Base-by-base conservation (phyloP, 2,113 vertebrate species). In the Meleagris gallopavo region DNA sequence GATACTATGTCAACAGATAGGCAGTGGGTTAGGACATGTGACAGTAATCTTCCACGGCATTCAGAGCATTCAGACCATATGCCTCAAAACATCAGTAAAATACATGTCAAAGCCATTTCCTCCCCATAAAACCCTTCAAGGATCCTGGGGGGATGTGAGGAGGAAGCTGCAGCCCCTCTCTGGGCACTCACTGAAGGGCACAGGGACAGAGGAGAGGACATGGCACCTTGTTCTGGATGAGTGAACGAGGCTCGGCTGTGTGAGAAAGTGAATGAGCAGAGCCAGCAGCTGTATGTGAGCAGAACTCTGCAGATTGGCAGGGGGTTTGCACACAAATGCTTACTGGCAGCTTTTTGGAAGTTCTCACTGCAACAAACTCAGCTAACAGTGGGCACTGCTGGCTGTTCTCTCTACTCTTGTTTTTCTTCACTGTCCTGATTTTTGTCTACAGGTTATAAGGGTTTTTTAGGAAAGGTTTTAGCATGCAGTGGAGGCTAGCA, bases 11-110 rank as follows among this genome's bases (percentile, higher is more conserved):
- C 74, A 95, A 86, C 85, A 94, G 84, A 93, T 76, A 84, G 62
- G 77, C 75, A 55, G 4, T 90, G 87, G 36, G 43, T 77, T 91
- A 54, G 61, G 77, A 94, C 91, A 91, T 90, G 88, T 95, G 85
- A 95, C 92, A 79, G 74, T 91, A 92, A 93, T 93, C 96, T 96
- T 95, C 79, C 84, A 65, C 20, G 46, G 92, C 71, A 69, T 79
- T 85, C 67, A 52, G 89, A 77, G 83, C 91, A 92, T 88, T 96
- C 64, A 46, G 79, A 93, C 89, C 91, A 94, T 89, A 84, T 95
- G 91, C 90, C 95, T 94, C 90, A 75, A 97, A 95, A 89, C 77
- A 91, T 90, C 90, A 88, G 54, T 80, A 90, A 81, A 93, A 92
- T 92, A 86, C 58, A 80, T 76, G 54, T 92, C 90, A 95, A 93